A percentile compares a stretch with the other conserved stretches of the same genome.
Evolutionary conservation across 2,113 vertebrate species (phyloP).

Genomic region (Camelus dromedarius): DNA sequence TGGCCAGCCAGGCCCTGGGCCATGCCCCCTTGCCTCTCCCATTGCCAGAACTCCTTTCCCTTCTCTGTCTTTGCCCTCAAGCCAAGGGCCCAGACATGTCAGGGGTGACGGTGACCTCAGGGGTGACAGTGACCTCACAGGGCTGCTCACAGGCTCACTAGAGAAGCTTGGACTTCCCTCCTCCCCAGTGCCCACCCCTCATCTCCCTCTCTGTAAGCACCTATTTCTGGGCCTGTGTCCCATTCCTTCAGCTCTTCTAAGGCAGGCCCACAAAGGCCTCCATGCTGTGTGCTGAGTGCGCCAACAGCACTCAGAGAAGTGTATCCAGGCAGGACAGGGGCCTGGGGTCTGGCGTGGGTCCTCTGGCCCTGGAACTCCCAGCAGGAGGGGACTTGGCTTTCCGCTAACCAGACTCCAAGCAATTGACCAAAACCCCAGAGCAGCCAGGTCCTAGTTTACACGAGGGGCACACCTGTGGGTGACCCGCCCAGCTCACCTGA

Average conservation of each 20-base stretch:
- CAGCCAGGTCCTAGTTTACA: not conserved
- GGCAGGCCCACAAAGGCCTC: not conserved
- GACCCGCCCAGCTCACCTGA: not conserved
- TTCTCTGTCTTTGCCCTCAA: not conserved
- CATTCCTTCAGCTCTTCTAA: not conserved
- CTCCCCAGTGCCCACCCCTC: fast-evolving
- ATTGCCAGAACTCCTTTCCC: not conserved
- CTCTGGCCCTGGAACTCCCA: not conserved
- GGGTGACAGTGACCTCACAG: not conserved
- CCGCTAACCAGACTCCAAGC: not conserved
- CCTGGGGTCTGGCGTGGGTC: not conserved
- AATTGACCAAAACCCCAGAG: not conserved
- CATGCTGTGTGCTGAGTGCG: fast-evolving
- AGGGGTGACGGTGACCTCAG: not conserved
- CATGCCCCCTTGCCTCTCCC: not conserved
- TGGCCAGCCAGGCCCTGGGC: not conserved
- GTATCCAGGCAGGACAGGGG: not conserved
- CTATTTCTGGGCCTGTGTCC: not conserved
- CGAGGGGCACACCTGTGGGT: not conserved
- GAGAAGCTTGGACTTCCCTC: not conserved
- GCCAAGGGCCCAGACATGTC: not conserved
- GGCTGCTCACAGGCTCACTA: not conserved
- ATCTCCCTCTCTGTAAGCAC: not conserved
- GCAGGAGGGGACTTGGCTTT: not conserved
- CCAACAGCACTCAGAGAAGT: fast-evolving